phyloP scores from a whole-genome alignment of 2,113 vertebrate species.

The Reinhardtius hippoglossoides region DNA sequence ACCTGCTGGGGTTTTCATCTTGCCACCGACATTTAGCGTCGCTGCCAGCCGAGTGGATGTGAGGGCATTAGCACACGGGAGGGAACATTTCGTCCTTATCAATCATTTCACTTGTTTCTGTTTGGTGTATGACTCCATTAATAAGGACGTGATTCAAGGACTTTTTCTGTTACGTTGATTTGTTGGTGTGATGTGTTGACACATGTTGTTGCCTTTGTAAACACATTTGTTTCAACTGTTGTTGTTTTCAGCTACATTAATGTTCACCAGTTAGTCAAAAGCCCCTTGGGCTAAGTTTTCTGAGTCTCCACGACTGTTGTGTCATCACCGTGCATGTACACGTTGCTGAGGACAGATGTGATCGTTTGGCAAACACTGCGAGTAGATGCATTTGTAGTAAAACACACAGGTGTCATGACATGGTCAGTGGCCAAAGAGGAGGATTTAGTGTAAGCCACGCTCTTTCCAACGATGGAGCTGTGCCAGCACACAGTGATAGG shows the following conservation, averaged over 20 bases:
- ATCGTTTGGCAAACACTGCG: conserved; percentile 14
- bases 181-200: neutral
- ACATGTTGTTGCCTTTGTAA: conserved; percentile 3
- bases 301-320: neutral
- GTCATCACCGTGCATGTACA: neutral
- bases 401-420: conserved; percentile 33
- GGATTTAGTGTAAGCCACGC: conserved; percentile 63
- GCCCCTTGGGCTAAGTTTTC: conserved; percentile 30
- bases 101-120: neutral
- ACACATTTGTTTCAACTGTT: neutral
- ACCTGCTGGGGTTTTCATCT: conserved; percentile 31
- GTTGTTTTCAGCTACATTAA: conserved; percentile 15
- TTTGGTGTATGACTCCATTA: neutral
- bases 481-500: neutral
- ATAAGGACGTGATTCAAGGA: neutral
- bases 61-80: neutral
- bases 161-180: neutral
- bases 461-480: neutral
- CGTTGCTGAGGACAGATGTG: conserved; percentile 31
- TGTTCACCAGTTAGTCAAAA: conserved; percentile 18
- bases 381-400: neutral
- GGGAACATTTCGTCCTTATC: neutral
- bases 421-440: conserved; percentile 52
- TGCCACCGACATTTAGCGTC: neutral
- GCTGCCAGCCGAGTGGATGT: neutral